Evolutionary conservation across 2,797 vertebrate species (phyloP), one percentile per base, ranked within the genome.

Genomic region (Dryobates pubescens): DNA sequence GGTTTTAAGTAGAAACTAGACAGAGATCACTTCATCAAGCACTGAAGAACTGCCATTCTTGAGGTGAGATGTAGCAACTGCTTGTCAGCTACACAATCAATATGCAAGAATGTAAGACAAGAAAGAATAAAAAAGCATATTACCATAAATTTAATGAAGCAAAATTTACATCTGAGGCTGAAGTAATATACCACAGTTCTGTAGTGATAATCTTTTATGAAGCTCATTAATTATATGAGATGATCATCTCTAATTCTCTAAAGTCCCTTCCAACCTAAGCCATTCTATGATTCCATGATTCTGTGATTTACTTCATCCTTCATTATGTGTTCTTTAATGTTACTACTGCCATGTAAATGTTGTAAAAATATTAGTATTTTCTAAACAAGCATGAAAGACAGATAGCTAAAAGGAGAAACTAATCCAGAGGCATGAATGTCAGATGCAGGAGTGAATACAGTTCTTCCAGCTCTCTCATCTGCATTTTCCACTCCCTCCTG

Each of bases 31-130:
- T 91, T 95, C 79, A 88, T 67, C 64, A 89, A 63, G 59, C 20
- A n/a, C 15, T 34, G 63, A 90, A 89, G 29, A 41, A 61, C 34
- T 86, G 30, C 23, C 58, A 69, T 74, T 53, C 73, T 64, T 65
- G 54, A 89, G 61, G 34, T 77, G 57, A 93, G 93, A 93, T 79
- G 59, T 43, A 81, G 54, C 53, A 95, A 73, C 47, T 57, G 22
- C 18, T 69, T 81, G 79, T 74, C 70, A 82, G 58, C 32, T 23
- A 88, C 29, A 45, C 10, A 86, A 58, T 13, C 63, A 86, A 49
- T 64, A 68, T 18, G 43, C 18, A 92, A 79, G 67, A 91, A 77
- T 65, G 53, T 82, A 92, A 90, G 75, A 83, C 24, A 74, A 69
- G 30, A 45, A 63, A 61, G 45, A 38, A 94, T 85, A 23, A 93